phyloP scores from a whole-genome alignment of 2,888 invertebrate species.

The Andrena flavipes region DNA sequence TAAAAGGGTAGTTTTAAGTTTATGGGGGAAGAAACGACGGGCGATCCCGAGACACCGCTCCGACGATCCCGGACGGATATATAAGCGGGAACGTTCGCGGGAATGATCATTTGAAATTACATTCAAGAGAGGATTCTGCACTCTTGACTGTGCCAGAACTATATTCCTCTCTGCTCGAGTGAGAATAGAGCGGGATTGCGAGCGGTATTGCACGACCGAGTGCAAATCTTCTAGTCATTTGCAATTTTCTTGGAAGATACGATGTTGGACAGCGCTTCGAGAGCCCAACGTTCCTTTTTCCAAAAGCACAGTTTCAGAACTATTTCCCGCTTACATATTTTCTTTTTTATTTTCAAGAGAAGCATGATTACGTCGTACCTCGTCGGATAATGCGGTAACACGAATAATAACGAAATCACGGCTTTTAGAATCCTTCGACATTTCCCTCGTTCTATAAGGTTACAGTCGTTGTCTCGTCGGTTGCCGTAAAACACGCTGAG shows the following conservation, averaged over 20 bases:
- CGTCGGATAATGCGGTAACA: neutral
- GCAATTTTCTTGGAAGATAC: slow-evolving; percentile 5
- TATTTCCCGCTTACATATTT: neutral
- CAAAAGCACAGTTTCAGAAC: neutral
- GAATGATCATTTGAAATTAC: slow-evolving; percentile 15
- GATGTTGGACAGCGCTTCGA: neutral
- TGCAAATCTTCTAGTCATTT: slow-evolving; percentile 9
- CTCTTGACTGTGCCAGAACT: neutral
- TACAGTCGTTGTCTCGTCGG: neutral
- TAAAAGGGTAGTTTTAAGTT: slow-evolving; percentile 21
- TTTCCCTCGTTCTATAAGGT: slow-evolving; percentile 16
- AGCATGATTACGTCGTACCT: neutral
- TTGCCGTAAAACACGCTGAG: slow-evolving; percentile 22
- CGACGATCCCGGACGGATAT: neutral
- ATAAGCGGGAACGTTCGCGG: neutral
- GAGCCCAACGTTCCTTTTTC: neutral
- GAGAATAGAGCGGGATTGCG: slow-evolving; percentile 2
- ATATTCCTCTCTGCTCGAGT: neutral
- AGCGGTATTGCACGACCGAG: neutral
- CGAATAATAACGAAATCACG: neutral
- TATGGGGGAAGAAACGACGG: neutral
- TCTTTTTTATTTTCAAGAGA: neutral
- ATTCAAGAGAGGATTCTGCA: neutral
- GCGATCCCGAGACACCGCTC: slow-evolving; percentile 18
- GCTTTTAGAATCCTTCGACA: slow-evolving; percentile 1